These are phyloP conservation scores for Zenarchopterus dispar DNA, from an alignment of 2,797 vertebrate species.

Conservation along the genomic window DNA sequence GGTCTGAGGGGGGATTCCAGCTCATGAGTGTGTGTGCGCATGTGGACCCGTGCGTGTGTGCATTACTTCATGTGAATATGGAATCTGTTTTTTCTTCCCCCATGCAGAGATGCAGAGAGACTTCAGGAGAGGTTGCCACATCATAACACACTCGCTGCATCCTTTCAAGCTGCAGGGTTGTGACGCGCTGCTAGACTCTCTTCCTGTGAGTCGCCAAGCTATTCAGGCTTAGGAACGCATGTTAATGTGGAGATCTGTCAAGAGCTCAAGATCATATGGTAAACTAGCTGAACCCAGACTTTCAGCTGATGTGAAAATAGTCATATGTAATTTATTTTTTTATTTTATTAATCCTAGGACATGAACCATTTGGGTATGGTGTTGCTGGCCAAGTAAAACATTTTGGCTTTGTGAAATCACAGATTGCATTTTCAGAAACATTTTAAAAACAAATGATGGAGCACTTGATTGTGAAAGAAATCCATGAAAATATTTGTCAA, in stretches of 20 bases:
- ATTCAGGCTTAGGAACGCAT: not conserved
- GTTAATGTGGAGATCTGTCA: slow-evolving; percentile 2
- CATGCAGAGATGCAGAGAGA: slow-evolving; percentile 7
- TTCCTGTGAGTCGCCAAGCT: not conserved
- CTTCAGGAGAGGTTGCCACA: slow-evolving; percentile 11
- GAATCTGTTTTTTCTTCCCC: slow-evolving; percentile 35
- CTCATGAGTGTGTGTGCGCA: slow-evolving; percentile 16
- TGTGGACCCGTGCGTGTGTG: slow-evolving; percentile 2
- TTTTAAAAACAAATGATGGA: not conserved
- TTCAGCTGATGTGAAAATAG: not conserved
- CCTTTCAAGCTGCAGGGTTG: not conserved
- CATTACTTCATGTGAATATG: slow-evolving; percentile 27
- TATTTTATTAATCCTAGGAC: slow-evolving; percentile 3
- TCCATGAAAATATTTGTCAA: not conserved
- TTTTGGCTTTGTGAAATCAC: not conserved
- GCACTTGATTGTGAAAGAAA: not conserved
- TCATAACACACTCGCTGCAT: slow-evolving; percentile 5
- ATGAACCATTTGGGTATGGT: not conserved
- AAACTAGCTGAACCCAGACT: not conserved
- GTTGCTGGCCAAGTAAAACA: not conserved
- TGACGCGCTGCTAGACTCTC: not conserved
- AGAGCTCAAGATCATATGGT: not conserved
- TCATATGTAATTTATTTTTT: slow-evolving; percentile 9
- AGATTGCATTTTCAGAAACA: not conserved
- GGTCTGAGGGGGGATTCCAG: slow-evolving; percentile 78